Base-by-base conservation (phyloP, 2,113 vertebrate genomes). In the Nematolebias whitei region DNA sequence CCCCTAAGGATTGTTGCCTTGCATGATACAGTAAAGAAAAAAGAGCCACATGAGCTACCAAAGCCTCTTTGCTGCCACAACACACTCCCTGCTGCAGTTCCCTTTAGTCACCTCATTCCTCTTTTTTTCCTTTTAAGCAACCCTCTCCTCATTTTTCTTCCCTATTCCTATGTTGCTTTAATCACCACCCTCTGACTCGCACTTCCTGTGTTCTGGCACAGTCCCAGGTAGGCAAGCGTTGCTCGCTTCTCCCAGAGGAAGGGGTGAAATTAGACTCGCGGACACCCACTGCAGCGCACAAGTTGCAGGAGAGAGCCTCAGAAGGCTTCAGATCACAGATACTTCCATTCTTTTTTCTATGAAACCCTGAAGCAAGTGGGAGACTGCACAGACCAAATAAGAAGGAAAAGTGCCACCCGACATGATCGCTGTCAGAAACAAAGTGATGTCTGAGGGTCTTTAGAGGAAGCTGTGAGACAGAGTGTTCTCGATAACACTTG, bases 111-210 rank as follows among this genome's bases (percentile, higher is more conserved):
- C 43, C 63, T 50, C 54, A 32, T 60, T 58, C 58, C 41, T 74
- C 48, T 56, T 62, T 56, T 62, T 40, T 53, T 54, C 63, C 60
- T 23, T 52, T 61, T 53, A 61, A 41, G 55, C 53, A 52, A 41
- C 57, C 38, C 20, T 57, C 50, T 52, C 29, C 74, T 67, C 43
- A 39, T 52, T 71, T 54, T 58, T 58, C 59, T 57, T 50, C 56
- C 43, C 40, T 39, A 16, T 54, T 23, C 43, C 19, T 23, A 48
- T 57, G 10, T 60, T 54, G 15, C 71, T 85, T 71, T 79, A 76
- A 85, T 82, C 78, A 68, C 76, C 61, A 72, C 70, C 76, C 54
- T 62, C 70, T 53, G 63, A 63, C 74, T 65, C 58, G 47, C 39
- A 49, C 63, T 43, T 65, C 69, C 58, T 67, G 26, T 55, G 24